Evolutionary conservation across 2,113 vertebrate genomes (phyloP).

Genomic region (Rhinopomastus cyanomelas): DNA sequence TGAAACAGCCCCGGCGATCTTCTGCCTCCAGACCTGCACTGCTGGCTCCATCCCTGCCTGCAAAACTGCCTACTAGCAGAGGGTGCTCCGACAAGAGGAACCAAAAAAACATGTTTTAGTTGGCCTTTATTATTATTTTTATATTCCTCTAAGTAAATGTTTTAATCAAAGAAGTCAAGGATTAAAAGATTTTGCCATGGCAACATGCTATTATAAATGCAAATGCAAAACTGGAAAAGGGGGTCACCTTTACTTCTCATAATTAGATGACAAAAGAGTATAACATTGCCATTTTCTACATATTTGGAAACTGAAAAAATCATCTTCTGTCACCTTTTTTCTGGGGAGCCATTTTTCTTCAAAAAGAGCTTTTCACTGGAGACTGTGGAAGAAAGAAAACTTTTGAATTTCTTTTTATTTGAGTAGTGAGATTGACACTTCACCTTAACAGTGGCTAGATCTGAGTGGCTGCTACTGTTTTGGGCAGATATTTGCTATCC

Average conservation of each 20-base stretch:
- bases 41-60: background rate
- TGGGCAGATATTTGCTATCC: background rate
- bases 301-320: background rate
- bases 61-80: background rate
- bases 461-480: background rate
- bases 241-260: slow-evolving; percentile 25
- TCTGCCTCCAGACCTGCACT: background rate
- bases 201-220: slow-evolving; percentile 62
- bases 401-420: background rate
- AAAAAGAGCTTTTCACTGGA: background rate
- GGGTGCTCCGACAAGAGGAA: background rate
- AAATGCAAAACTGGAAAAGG: slow-evolving; percentile 1
- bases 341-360: background rate
- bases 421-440: background rate
- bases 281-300: background rate
- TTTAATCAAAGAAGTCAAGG: slow-evolving; percentile 27
- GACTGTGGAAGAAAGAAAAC: background rate
- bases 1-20: background rate
- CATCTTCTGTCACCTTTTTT: background rate
- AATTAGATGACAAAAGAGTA: slow-evolving; percentile 23
- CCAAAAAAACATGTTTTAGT: background rate
- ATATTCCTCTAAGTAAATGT: background rate
- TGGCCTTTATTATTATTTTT: background rate
- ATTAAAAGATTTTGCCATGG: slow-evolving; percentile 51
- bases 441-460: background rate